Base-by-base conservation (phyloP, 2,113 vertebrate genomes). In the Pomatostomus ruficeps region DNA sequence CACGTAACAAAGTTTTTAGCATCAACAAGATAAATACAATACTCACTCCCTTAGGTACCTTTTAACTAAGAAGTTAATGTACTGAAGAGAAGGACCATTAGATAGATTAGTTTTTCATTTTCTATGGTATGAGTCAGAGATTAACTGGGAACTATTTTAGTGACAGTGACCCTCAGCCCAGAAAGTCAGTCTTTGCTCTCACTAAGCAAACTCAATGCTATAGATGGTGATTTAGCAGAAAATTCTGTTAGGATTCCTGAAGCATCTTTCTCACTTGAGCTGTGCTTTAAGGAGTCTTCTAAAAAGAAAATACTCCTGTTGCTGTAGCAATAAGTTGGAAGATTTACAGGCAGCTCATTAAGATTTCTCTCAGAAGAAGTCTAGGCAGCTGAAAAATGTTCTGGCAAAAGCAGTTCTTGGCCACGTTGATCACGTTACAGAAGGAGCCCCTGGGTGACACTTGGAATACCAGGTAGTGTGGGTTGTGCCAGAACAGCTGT, bases 401-500 rank as follows among this genome's bases (percentile, higher is more conserved):
- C 51, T 31, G 3, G 9, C 26, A 49, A 14, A 58, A 92, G 36
- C 23, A 28, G 24, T 76, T 68, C 57, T 54, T 1, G 14, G 36
- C 36, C 18, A 16, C 19, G 1, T 45, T 1, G 7, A 35, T 79
- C 1, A 0, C 0, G 1, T 31, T 78, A 65, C 14, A 8, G 58
- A 38, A 78, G 57, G 48, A 67, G 45, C 36, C 83, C 38, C 55
- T 84, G 83, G 36, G 25, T 81, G 66, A 45, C 45, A 6, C 33
- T 28, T 65, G 54, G 36, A 74, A 45, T 51, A 22, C 36, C 49
- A 73, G 68, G 15, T 66, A 73, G n/a, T 13, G 15, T 57, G 73
- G 40, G 31, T 31, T 73, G 74, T 46, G 48, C 43, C 54, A 62
- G 58, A 83, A 10, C 63, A 82, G n/a, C 58, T 70, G 54, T 36